Evolutionary conservation across 2,888 invertebrate genomes (phyloP).

Genomic region (Phortica magna): DNA sequence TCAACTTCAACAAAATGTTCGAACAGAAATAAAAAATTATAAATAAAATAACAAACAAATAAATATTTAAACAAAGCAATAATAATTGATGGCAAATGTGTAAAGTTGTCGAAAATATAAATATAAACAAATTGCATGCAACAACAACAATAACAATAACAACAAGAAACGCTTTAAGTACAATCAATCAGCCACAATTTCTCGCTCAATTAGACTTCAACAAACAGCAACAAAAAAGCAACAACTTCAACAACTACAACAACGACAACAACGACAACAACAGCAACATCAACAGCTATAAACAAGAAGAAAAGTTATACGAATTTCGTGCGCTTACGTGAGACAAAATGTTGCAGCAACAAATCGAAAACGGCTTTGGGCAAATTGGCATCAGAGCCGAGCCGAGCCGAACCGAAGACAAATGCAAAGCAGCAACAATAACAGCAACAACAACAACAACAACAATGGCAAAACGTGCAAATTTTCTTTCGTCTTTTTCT

Average conservation of each 20-base stretch:
- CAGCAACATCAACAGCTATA: conserved; percentile 1
- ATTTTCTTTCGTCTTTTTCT: not conserved
- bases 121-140: conserved; percentile 37
- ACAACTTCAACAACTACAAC: conserved; percentile 36
- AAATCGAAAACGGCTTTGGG: conserved; percentile 46
- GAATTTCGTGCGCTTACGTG: conserved; percentile 59
- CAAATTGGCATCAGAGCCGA: conserved; percentile 66
- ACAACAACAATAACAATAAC: conserved; percentile 29
- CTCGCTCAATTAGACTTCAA: conserved; percentile 77
- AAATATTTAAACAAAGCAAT: conserved; percentile 2
- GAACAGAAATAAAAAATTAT: not conserved
- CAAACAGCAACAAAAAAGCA: conserved; percentile 40
- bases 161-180: conserved; percentile 67
- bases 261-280: conserved; percentile 38
- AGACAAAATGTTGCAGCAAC: conserved; percentile 5
- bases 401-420: not conserved
- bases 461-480: not conserved
- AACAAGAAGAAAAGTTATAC: conserved; percentile 47
- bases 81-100: not conserved
- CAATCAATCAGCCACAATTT: conserved; percentile 77
- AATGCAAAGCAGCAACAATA: not conserved
- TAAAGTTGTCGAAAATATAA: conserved; percentile 22
- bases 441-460: not conserved
- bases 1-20: too few relatives aligned
- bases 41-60: not conserved